Evolutionary conservation across 2,113 vertebrate genomes (phyloP).

Genomic region (Anarrhichthys ocellatus): DNA sequence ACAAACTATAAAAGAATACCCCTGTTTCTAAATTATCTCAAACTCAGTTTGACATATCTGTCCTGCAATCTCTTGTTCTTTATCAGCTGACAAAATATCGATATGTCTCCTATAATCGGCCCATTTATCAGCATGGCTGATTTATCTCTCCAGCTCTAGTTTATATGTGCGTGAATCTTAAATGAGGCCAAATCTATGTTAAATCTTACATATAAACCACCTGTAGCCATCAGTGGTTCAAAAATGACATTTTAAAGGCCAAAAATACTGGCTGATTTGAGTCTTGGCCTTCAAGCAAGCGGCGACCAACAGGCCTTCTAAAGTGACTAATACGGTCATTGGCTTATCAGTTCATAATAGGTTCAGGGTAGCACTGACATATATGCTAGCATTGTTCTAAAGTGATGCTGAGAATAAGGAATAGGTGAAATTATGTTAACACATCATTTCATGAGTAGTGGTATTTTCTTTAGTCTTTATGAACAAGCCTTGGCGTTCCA

Average conservation of each 20-base stretch:
- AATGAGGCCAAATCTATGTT: neutral
- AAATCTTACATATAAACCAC: neutral
- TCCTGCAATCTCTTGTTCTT: neutral
- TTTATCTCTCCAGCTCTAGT: neutral
- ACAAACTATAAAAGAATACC: neutral
- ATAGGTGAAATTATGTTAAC: neutral
- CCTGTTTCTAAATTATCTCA: neutral
- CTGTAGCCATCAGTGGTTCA: neutral
- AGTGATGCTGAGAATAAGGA: slow-evolving; percentile 6
- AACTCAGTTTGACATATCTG: neutral
- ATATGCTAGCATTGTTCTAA: slow-evolving; percentile 10
- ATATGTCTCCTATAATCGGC: neutral
- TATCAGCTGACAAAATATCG: neutral
- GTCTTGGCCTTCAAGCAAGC: neutral
- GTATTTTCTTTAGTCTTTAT: neutral
- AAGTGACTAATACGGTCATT: slow-evolving; percentile 50
- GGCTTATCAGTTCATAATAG: slow-evolving; percentile 56
- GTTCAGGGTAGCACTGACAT: slow-evolving; percentile 43
- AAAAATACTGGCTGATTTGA: neutral
- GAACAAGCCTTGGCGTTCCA: neutral
- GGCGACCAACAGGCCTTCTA: neutral
- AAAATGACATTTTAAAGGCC: neutral
- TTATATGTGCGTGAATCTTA: neutral
- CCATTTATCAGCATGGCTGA: neutral
- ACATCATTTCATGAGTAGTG: neutral